Base-by-base conservation (phyloP, 2,888 invertebrate species). In the Kryphioiulus occultus region DNA sequence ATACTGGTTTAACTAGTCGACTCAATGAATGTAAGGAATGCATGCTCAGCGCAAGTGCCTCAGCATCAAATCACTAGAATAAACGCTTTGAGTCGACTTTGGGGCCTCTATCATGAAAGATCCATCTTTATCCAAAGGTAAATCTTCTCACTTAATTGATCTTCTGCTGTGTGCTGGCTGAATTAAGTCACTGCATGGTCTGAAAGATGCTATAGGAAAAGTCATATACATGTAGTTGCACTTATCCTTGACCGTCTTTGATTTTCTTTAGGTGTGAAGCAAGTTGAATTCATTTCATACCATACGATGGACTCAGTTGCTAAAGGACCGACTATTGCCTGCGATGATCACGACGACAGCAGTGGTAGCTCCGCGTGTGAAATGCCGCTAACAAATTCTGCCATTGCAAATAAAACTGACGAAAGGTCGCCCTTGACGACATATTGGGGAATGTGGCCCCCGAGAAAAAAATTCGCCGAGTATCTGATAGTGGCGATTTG, bases 401-500 rank as follows among this genome's bases (percentile, higher is more conserved):
- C 17, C 17, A 30, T 78, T 30, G 78, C 78, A 32, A 2, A 78
- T 78, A 30, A 78, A 30, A 22, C 26, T 9, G 30, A 68, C 68
- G 10, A 78, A 78, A 78, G 17, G 15, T 1, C 78, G 3, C 30
- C 30, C 30, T 30, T 78, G 85, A 15, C 15, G 10, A 3, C 30
- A 30, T 30, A 17, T 10, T 78, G 78, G 78, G 78, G 78, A 30
- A 30, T 87, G 53, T 87, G 68, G 35, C 87, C 87, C n/a, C 87
- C 87, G 4, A 39, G 87, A 19, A 87, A 35, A 22, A 87, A 87
- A 82, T 35, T 87, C 15, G 85, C 87, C 10, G 26, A 59, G 17
- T 87, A 87, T 44, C 17, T 84, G 19, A 53, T 85, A 1, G 85
- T 87, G 44, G 87, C 87, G 3, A 85, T 87, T 35, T 44, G 85